Percentiles rank a stretch among this genome's conserved stretches.
Evolutionary conservation across 2,113 vertebrate species (phyloP).

Genomic region (Chaetura pelagica): DNA sequence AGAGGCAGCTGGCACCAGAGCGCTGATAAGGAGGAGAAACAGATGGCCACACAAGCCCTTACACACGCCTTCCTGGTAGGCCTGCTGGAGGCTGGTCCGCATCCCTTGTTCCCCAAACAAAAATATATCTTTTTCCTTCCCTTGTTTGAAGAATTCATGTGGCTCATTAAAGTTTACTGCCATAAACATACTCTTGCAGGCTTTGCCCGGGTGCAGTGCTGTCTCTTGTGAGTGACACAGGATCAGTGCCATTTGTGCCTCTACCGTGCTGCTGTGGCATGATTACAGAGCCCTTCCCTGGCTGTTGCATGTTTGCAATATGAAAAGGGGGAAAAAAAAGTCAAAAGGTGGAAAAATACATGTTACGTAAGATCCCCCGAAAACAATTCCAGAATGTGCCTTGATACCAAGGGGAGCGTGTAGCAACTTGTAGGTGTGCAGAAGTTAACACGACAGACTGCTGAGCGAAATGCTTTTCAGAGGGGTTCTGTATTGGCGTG

Average conservation of each 20-base stretch:
- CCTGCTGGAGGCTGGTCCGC: constrained; percentile 55
- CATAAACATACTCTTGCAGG: background rate
- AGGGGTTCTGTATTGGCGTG: accelerated
- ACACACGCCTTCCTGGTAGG: constrained; percentile 58
- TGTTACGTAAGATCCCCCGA: background rate
- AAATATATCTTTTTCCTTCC: constrained; percentile 32
- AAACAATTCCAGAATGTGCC: background rate
- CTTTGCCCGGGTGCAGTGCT: background rate
- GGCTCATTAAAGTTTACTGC: constrained; percentile 23
- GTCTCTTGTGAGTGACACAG: background rate
- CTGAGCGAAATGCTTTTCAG: background rate
- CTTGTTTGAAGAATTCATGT: constrained; percentile 27
- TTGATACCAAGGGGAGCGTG: background rate
- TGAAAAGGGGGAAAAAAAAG: background rate
- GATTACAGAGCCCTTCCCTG: background rate
- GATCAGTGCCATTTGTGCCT: background rate
- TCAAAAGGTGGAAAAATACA: background rate
- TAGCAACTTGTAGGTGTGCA: background rate
- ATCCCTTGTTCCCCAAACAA: constrained; percentile 41
- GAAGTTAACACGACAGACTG: background rate
- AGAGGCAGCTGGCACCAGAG: constrained; percentile 56
- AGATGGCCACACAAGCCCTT: constrained; percentile 58
- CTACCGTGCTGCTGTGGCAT: accelerated
- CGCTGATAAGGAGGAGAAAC: constrained; percentile 57
- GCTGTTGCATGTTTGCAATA: background rate